A percentile compares a stretch with the other conserved stretches of the same genome.
Evolutionary conservation across 2,797 vertebrate species (phyloP).

Genomic region (Novumbra hubbsi): DNA sequence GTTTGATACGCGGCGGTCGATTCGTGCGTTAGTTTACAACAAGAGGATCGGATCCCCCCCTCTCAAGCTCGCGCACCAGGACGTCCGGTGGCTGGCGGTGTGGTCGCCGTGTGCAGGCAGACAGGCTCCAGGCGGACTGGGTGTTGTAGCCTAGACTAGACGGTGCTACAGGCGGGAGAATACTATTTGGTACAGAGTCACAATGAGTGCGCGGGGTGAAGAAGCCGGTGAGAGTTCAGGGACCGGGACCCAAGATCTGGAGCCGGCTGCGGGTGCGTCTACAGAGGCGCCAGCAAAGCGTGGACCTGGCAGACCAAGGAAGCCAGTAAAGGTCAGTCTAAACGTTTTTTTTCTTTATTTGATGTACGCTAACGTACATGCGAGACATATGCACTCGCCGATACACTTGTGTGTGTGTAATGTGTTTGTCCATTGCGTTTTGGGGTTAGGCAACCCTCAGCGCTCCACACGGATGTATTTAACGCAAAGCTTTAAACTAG

Average conservation of each 20-base stretch:
- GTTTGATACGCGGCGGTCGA: slow-evolving; percentile 33
- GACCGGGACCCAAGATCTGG: slow-evolving; percentile 76
- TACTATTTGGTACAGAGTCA: slow-evolving; percentile 64
- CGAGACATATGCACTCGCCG: slow-evolving; percentile 14
- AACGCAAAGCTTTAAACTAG: not conserved
- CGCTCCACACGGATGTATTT: not conserved
- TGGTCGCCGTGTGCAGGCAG: not conserved
- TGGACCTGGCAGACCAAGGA: slow-evolving; percentile 92
- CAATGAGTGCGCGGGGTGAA: slow-evolving; percentile 89
- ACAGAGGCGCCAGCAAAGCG: slow-evolving; percentile 78
- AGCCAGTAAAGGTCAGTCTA: slow-evolving; percentile 87
- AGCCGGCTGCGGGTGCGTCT: slow-evolving; percentile 34
- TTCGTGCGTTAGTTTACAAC: slow-evolving; percentile 32
- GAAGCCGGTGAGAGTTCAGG: slow-evolving; percentile 86
- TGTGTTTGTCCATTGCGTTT: slow-evolving; percentile 10
- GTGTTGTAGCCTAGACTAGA: slow-evolving; percentile 33
- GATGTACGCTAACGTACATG: slow-evolving; percentile 18
- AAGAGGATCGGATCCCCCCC: slow-evolving; percentile 39
- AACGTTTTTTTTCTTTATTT: slow-evolving; percentile 17
- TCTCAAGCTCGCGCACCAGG: slow-evolving; percentile 78
- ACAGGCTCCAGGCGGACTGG: not conserved
- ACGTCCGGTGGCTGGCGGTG: slow-evolving; percentile 73
- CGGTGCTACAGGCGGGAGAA: slow-evolving; percentile 43
- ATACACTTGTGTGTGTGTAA: slow-evolving; percentile 3
- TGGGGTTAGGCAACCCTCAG: slow-evolving; percentile 2